Conservation (phyloP, 2,888 invertebrate genomes). For the Melinaea marsaeus region DNA sequence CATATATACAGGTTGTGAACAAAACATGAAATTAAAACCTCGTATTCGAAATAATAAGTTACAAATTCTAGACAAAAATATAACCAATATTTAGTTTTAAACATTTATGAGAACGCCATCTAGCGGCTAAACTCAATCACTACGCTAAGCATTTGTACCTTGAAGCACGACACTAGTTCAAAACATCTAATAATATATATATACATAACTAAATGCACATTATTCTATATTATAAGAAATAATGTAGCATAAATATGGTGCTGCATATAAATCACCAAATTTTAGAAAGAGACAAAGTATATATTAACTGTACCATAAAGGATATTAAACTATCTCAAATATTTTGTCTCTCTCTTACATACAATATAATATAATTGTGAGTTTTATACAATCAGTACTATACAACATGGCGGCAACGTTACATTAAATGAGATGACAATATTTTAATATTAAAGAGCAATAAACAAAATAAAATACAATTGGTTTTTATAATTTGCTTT, state of each 20-base stretch:
- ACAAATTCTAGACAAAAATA: neutral
- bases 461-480: too few species aligned
- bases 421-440: neutral
- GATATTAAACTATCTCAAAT: too few species aligned
- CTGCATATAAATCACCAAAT: too few species aligned
- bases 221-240: too few species aligned
- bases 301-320: too few species aligned
- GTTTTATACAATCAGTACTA: too few species aligned
- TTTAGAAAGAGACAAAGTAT: too few species aligned
- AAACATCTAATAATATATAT: constrained; percentile 11
- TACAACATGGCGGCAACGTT: neutral
- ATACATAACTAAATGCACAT: constrained; percentile 3
- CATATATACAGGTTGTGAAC: constrained; percentile 20
- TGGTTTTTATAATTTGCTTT: too few species aligned
- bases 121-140: constrained; percentile 4
- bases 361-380: too few species aligned
- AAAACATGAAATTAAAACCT: neutral
- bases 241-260: too few species aligned
- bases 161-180: constrained; percentile 2
- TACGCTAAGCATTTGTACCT: neutral
- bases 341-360: too few species aligned
- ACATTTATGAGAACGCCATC: constrained; percentile 10
- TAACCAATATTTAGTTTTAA: neutral
- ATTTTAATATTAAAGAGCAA: too few species aligned
- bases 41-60: neutral